These are phyloP conservation scores for Gadopsis marmoratus DNA, from an alignment of 2,797 vertebrate species.

Conservation along the genomic window DNA sequence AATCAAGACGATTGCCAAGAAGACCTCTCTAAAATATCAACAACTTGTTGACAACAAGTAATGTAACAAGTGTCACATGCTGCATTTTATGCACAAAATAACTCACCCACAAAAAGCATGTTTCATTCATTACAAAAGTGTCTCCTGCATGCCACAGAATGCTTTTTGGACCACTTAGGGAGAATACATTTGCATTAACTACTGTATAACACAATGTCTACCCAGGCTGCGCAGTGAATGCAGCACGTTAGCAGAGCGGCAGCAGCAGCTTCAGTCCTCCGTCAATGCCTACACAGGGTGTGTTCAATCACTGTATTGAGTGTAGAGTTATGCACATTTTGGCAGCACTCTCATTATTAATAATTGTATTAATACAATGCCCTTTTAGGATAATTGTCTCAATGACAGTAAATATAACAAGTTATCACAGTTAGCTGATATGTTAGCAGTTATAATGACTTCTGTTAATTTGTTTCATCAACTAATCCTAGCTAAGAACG, in stretches of 20 bases:
- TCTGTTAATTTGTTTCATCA: not conserved
- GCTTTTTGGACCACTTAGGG: not conserved
- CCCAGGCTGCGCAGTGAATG: not conserved
- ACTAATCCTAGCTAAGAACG: not conserved
- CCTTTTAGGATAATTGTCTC: not conserved
- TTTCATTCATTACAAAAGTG: constrained; percentile 4
- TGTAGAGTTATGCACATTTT: not conserved
- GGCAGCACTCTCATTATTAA: not conserved
- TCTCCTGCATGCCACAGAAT: not conserved
- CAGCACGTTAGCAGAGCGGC: not conserved
- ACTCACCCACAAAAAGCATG: not conserved
- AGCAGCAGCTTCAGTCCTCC: not conserved
- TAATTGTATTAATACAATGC: not conserved
- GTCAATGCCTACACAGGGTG: not conserved
- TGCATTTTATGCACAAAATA: not conserved
- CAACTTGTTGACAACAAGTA: too few relatives aligned
- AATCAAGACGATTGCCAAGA: not conserved
- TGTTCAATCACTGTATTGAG: not conserved
- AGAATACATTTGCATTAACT: not conserved
- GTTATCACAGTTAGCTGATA: not conserved
- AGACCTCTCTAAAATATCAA: not conserved
- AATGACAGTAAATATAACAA: not conserved
- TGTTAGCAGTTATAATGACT: not conserved
- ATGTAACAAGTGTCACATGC: not conserved
- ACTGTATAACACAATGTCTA: not conserved